Base-by-base conservation (phyloP, 1,140 invertebrate species). In the Drosophila seguyi region DNA sequence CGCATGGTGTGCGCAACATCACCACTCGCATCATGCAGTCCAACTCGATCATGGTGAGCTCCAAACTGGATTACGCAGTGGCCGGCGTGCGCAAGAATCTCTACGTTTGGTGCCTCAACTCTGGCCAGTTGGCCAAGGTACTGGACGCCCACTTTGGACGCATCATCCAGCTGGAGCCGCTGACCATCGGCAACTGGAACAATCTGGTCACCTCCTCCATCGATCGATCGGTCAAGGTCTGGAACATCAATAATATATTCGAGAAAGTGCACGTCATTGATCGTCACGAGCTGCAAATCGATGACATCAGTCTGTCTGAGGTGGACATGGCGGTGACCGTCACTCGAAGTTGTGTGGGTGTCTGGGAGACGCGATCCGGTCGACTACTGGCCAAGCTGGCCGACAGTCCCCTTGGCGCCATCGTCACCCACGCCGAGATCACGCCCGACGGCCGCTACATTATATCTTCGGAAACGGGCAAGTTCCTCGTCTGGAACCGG, bases 181-280 rank as follows among this genome's bases (percentile, higher is more conserved):
- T 98, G 8, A 98, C 96, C 16, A 95, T 97, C 45, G 97, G 97
- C 3, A 95, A 96, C 67, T 98, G 98, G 96, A 99, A 99, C 93
- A 97, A 96, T 88, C 96, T 98, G 34, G 97, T 99, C 36, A 99
- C 98, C 0, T 99, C 98, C 0, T 99, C 98, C 0, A 99, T 99
- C 56, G 99, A 99, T 93, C 95, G 98, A 71, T 98, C 98, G 1
- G 98, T 99, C 1, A 99, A 99, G 94, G 98, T 99, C 0, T 99
- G 99, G 99, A 99, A 99, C 93, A 98, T 99, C 66, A 98, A 99
- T 91, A 99, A 99, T 91, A 99, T 99, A 83, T 98, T 99, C 90
- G 98, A 99, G 91, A 98, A 99, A 94, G 98, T 99, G 5, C 97
- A 99, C 92, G 96, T 97, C 18, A 98, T 99, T 73, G 97, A 99